Percentiles rank a stretch among this genome's conserved stretches.
Evolutionary conservation across 2,888 invertebrate species (phyloP).

Genomic region (Xylophagus ater): DNA sequence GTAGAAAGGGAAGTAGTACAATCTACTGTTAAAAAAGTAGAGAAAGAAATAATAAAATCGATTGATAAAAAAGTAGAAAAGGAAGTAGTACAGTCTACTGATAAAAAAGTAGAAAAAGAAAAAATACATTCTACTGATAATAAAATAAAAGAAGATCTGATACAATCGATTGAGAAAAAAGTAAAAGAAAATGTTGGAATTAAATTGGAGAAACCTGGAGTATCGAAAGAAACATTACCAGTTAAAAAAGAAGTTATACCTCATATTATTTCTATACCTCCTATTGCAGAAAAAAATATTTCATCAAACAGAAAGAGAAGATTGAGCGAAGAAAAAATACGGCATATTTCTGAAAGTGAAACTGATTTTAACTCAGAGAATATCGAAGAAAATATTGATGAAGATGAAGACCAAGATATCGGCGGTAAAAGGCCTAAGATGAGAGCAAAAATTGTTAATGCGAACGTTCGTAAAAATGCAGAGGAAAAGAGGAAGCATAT

Average conservation of each 20-base stretch:
- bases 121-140: no score
- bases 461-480: conserved; percentile 30
- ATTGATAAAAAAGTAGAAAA: no score
- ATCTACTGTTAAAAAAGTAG: not conserved
- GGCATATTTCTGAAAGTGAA: conserved; percentile 35
- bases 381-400: conserved; percentile 38
- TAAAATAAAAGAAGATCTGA: no score
- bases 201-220: no score
- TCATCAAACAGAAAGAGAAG: conserved; percentile 31
- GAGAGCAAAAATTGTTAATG: conserved; percentile 29
- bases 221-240: no score
- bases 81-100: no score
- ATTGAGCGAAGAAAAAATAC: conserved; percentile 22
- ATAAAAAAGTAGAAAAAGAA: no score
- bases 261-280: not conserved
- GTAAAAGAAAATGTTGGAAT: no score
- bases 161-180: no score
- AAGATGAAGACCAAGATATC: conserved; percentile 28
- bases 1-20: not conserved
- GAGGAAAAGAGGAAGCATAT: conserved; percentile 29
- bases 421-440: conserved; percentile 37
- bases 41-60: conserved; percentile 1
- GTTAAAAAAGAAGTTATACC: no score
- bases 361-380: conserved; percentile 40
- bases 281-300: not conserved